These are phyloP conservation scores for Emberiza fucata DNA, from an alignment of 2,113 vertebrate species.

Conservation along the genomic window DNA sequence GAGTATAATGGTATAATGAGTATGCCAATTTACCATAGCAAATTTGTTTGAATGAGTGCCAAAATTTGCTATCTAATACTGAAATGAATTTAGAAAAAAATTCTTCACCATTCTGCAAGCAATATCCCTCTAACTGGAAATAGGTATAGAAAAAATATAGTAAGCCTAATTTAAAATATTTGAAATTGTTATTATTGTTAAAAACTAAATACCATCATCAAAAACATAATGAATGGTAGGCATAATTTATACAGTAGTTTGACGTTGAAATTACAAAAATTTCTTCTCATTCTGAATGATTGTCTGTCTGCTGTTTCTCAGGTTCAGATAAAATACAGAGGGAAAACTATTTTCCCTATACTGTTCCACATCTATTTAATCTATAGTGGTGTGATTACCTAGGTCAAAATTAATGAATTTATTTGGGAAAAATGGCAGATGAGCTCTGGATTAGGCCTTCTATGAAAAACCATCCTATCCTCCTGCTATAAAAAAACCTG, in stretches of 20 bases:
- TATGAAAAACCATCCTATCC: background rate
- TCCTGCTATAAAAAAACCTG: background rate
- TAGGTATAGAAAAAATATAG: background rate
- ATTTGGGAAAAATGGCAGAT: background rate
- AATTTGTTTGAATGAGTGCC: conserved; percentile 20
- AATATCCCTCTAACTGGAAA: conserved; percentile 2
- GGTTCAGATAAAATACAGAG: background rate
- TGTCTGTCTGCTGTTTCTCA: background rate
- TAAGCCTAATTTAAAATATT: background rate
- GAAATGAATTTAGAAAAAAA: conserved; percentile 12
- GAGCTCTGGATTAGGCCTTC: background rate
- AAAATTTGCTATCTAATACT: conserved; percentile 4
- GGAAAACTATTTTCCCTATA: background rate
- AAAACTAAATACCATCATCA: background rate
- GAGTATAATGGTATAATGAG: background rate
- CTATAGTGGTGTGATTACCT: background rate
- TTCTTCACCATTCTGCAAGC: background rate
- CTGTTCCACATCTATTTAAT: background rate
- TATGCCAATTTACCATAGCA: background rate
- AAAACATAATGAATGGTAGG: background rate
- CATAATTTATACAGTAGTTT: background rate
- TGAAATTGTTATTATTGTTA: background rate
- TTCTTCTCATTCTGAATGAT: background rate
- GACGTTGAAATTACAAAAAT: background rate
- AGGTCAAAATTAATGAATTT: background rate